Percentiles rank a stretch among this genome's conserved stretches.
These are phyloP conservation scores for Zygogramma bicolorata DNA, from an alignment of 2,888 invertebrate genomes.

Conservation along the genomic window DNA sequence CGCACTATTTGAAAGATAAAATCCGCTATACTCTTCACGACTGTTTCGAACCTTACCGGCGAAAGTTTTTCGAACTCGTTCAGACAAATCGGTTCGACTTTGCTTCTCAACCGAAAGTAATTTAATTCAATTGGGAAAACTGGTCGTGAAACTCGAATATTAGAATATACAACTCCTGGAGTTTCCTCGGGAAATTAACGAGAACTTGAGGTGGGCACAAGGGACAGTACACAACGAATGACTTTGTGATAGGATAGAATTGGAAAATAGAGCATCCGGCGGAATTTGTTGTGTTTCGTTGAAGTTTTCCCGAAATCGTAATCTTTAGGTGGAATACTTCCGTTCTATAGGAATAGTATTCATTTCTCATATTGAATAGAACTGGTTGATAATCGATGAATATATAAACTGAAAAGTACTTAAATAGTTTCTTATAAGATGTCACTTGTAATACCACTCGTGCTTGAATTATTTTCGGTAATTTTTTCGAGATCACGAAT, in stretches of 20 bases:
- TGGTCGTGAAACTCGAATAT: neutral
- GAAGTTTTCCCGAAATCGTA: neutral
- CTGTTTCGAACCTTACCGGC: neutral
- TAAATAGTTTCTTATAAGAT: too few relatives aligned
- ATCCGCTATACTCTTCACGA: neutral
- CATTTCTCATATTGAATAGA: neutral
- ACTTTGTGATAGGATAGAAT: neutral
- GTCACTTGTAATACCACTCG: too few relatives aligned
- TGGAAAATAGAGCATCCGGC: neutral
- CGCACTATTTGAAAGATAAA: neutral
- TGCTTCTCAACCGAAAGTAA: neutral
- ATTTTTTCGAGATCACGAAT: too few relatives aligned
- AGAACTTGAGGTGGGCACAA: neutral
- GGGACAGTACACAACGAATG: neutral
- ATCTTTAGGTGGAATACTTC: neutral
- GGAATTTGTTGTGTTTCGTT: neutral
- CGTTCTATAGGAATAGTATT: neutral
- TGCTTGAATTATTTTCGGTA: too few relatives aligned
- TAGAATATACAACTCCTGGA: neutral
- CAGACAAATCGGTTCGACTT: neutral
- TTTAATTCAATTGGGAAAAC: constrained; percentile 3
- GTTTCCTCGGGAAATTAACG: neutral
- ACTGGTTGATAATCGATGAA: too few relatives aligned
- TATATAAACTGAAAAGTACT: too few relatives aligned
- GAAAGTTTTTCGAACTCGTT: neutral